Evolutionary conservation across 2,797 vertebrate species (phyloP).

Genomic region (Luscinia luscinia): DNA sequence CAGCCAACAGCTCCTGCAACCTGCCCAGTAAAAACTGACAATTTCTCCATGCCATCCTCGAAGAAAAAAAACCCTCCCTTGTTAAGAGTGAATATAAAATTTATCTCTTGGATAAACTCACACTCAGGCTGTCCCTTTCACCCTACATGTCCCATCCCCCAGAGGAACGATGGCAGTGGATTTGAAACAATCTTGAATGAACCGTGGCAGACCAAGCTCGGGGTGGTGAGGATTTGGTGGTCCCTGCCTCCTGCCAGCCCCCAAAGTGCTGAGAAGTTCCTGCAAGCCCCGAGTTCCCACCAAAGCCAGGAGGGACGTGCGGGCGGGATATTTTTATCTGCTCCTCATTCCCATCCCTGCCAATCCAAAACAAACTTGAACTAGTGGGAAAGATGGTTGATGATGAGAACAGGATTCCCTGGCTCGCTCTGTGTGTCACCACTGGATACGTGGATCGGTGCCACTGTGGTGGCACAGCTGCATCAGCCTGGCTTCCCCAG

Average conservation of each 20-base stretch:
- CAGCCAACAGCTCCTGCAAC: background rate
- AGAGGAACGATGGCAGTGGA: background rate
- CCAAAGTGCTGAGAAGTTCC: background rate
- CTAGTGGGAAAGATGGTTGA: slow-evolving; percentile 17
- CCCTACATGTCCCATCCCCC: background rate
- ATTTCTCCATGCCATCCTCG: background rate
- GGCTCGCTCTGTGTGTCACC: background rate
- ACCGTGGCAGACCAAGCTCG: background rate
- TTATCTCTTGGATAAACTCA: background rate
- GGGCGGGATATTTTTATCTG: background rate
- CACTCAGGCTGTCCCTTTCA: background rate
- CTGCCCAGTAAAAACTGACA: background rate
- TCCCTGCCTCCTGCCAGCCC: slow-evolving; percentile 16
- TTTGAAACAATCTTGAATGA: background rate
- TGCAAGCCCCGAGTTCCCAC: background rate
- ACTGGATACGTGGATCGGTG: background rate
- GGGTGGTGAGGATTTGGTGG: background rate
- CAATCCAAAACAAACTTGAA: slow-evolving; percentile 45
- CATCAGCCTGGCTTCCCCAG: slow-evolving; percentile 17
- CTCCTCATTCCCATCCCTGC: background rate
- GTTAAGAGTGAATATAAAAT: background rate
- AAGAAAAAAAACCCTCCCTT: background rate
- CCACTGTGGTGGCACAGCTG: slow-evolving; percentile 15
- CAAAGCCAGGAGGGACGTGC: background rate
- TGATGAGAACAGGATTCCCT: slow-evolving; percentile 51